phyloP scores from a whole-genome alignment of 2,797 vertebrate species.

The Morus bassanus region DNA sequence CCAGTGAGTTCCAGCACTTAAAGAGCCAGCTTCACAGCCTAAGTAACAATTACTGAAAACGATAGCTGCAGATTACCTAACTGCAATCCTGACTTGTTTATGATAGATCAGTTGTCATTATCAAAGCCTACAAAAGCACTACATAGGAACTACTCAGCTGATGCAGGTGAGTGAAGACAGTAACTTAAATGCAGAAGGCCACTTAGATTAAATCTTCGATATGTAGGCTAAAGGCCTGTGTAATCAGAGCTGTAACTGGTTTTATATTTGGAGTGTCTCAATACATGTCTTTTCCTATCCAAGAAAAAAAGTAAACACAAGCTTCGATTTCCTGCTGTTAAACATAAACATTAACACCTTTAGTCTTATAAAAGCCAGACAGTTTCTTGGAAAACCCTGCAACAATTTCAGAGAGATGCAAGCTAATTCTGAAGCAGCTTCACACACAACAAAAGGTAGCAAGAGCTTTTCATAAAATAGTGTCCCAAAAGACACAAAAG shows the following conservation, averaged over 20 bases:
- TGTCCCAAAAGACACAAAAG: neutral
- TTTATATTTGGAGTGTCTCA: neutral
- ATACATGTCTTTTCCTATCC: neutral
- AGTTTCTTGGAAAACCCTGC: neutral
- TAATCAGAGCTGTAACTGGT: neutral
- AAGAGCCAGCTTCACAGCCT: neutral
- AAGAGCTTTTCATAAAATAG: neutral
- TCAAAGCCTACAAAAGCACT: neutral
- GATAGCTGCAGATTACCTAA: neutral
- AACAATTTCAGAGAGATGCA: neutral
- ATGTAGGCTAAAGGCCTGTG: neutral
- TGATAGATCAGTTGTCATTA: neutral
- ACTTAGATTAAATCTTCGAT: neutral
- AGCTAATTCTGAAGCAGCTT: neutral
- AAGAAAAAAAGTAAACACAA: neutral
- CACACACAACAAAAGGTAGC: neutral
- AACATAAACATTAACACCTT: neutral
- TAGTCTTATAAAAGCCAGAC: neutral
- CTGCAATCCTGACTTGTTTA: neutral
- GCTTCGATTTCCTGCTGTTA: neutral
- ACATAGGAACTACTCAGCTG: neutral
- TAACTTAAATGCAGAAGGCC: neutral
- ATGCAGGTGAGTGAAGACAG: neutral
- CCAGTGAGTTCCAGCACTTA: neutral
- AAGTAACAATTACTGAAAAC: neutral